These are phyloP conservation scores for Megaustenia siamemsis DNA, from an alignment of 2,888 invertebrate genomes.

Conservation along the genomic window DNA sequence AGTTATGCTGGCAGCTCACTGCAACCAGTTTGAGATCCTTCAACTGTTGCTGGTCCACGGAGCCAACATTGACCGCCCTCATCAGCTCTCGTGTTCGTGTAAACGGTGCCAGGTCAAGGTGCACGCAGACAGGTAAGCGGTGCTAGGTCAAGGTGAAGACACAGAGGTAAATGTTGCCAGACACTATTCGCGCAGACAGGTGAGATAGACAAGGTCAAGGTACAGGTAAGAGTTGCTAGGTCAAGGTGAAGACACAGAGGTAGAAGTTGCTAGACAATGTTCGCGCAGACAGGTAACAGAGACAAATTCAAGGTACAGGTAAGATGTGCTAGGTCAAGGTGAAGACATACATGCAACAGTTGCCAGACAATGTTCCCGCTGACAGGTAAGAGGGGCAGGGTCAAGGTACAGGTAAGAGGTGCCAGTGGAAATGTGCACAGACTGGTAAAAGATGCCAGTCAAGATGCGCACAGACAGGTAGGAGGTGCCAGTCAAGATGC, in stretches of 20 bases:
- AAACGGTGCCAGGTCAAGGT: constrained; percentile 78
- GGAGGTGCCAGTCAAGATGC: not conserved
- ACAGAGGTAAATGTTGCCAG: no score
- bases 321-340: not conserved
- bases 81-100: constrained; percentile 81
- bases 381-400: not conserved
- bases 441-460: not conserved
- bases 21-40: constrained; percentile 83
- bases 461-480: not conserved
- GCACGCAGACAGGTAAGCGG: constrained; percentile 51
- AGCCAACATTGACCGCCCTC: constrained; percentile 81
- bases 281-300: not conserved
- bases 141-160: no score
- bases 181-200: not conserved
- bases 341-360: no score
- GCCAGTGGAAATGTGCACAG: not conserved
- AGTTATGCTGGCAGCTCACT: constrained; percentile 81
- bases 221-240: not conserved
- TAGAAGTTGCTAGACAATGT: not conserved
- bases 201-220: not conserved
- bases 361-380: not conserved
- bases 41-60: constrained; percentile 82
- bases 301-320: not conserved
- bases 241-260: not conserved
- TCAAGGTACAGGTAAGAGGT: not conserved